phyloP scores from a whole-genome alignment of 1,140 invertebrate species.

The Liolophura sinensis region DNA sequence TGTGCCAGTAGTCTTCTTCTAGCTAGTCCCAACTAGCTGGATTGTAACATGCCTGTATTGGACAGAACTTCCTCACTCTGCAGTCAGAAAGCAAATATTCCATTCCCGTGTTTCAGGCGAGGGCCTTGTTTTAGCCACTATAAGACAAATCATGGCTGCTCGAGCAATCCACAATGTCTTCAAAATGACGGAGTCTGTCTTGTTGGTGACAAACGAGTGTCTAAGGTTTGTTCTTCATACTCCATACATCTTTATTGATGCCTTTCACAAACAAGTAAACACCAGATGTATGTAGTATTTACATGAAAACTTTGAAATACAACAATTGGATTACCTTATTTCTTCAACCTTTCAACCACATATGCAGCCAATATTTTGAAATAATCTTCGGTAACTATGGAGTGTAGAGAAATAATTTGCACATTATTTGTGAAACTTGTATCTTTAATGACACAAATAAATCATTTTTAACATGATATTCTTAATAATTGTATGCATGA shows the following conservation, averaged over 20 bases:
- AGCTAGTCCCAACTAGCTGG: too few relatives aligned
- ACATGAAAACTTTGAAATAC: neutral
- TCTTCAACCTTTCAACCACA: neutral
- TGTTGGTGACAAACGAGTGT: constrained; percentile 56
- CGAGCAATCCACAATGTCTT: constrained; percentile 63
- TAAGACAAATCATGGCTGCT: constrained; percentile 61
- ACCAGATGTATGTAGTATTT: neutral
- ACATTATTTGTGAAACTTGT: too few relatives aligned
- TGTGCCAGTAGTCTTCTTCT: too few relatives aligned
- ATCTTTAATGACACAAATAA: too few relatives aligned
- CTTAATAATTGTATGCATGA: too few relatives aligned
- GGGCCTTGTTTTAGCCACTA: constrained; percentile 59
- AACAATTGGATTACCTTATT: neutral
- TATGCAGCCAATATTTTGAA: too few relatives aligned
- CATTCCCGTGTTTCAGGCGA: constrained; percentile 44
- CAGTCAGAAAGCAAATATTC: neutral
- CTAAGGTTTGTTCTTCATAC: constrained; percentile 46
- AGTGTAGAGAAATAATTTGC: too few relatives aligned
- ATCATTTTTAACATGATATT: too few relatives aligned
- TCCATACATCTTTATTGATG: neutral
- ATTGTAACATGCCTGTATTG: too few relatives aligned
- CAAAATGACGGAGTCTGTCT: constrained; percentile 59
- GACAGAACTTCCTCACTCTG: neutral
- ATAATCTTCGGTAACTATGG: too few relatives aligned
- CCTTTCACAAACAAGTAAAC: neutral